A percentile compares a stretch with the other conserved stretches of the same genome.
These are phyloP conservation scores for Anguilla anguilla DNA, from an alignment of 2,797 vertebrate species.

Conservation along the genomic window DNA sequence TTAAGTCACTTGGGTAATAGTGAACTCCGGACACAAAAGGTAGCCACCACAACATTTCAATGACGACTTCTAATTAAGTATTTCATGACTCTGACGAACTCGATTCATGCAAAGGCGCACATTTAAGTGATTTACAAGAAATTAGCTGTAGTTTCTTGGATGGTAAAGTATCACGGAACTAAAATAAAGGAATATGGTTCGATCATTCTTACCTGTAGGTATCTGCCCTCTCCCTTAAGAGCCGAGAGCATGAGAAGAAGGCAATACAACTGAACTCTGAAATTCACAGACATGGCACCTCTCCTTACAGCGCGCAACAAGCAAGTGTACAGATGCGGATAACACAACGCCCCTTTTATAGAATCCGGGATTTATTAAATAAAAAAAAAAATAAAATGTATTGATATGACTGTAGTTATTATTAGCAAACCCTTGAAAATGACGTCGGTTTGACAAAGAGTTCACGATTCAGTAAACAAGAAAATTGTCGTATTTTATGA, in stretches of 20 bases:
- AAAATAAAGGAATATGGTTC: background rate
- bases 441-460: slow-evolving; percentile 79
- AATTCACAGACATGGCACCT: slow-evolving; percentile 77
- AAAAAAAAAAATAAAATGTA: slow-evolving; percentile 44
- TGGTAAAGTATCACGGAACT: background rate
- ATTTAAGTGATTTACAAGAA: background rate
- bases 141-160: background rate
- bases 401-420: slow-evolving; percentile 68
- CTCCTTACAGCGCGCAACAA: slow-evolving; percentile 52
- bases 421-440: slow-evolving; percentile 66
- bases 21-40: background rate
- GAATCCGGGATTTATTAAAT: slow-evolving; percentile 65
- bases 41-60: background rate
- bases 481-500: background rate
- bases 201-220: slow-evolving; percentile 79
- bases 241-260: slow-evolving; percentile 80
- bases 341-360: slow-evolving; percentile 77
- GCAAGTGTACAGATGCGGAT: slow-evolving; percentile 60
- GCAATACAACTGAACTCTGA: slow-evolving; percentile 78
- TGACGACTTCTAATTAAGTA: background rate
- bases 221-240: slow-evolving; percentile 80
- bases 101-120: background rate
- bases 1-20: background rate
- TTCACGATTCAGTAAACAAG: slow-evolving; percentile 28
- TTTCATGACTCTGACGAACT: background rate